Percentiles rank a stretch among this genome's conserved stretches.
Evolutionary conservation across 2,797 vertebrate genomes (phyloP).

Genomic region (Orestias chungarensis): DNA sequence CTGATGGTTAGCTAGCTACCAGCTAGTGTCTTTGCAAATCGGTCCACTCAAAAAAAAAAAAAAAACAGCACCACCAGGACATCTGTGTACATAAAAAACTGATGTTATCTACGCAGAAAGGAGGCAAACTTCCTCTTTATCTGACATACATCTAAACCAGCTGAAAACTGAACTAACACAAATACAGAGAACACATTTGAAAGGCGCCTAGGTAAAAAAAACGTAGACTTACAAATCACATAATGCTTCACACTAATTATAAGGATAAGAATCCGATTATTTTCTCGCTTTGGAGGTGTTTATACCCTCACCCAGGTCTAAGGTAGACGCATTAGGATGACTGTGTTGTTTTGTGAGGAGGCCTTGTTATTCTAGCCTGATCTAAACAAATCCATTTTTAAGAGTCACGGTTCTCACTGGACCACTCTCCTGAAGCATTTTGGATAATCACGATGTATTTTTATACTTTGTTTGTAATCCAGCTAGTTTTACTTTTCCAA

Average conservation of each 20-base stretch:
- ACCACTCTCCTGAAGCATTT: neutral
- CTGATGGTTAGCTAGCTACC: neutral
- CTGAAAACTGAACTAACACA: neutral
- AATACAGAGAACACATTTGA: neutral
- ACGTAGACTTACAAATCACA: neutral
- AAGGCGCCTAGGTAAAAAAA: neutral
- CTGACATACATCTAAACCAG: slow-evolving; percentile 3
- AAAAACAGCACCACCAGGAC: neutral
- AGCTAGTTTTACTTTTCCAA: neutral
- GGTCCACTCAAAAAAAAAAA: neutral
- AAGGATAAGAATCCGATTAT: neutral
- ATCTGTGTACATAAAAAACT: neutral
- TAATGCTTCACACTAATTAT: neutral
- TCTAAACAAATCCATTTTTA: neutral
- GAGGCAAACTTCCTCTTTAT: neutral
- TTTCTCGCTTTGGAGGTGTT: neutral
- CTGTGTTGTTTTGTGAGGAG: neutral
- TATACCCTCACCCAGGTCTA: neutral
- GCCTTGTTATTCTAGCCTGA: neutral
- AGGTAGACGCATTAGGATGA: neutral
- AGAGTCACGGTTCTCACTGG: neutral
- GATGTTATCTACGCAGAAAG: slow-evolving; percentile 1
- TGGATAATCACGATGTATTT: slow-evolving; percentile 1
- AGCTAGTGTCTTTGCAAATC: neutral
- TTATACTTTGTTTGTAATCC: neutral